Evolutionary conservation across 2,113 vertebrate genomes (phyloP).

Genomic region (Suncus etruscus): DNA sequence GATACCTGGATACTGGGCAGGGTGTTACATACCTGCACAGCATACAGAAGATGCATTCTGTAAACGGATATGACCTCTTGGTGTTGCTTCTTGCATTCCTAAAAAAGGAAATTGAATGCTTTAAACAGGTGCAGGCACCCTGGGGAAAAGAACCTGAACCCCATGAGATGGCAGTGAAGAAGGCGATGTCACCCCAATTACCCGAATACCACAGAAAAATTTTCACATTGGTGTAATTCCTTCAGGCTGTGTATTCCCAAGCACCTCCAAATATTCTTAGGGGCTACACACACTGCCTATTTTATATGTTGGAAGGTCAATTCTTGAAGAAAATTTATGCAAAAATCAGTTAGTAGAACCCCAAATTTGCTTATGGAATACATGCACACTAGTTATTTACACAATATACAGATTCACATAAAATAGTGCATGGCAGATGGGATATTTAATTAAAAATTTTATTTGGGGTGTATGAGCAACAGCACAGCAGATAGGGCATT

Average conservation of each 20-base stretch:
- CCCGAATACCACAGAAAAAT: neutral
- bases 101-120: constrained; percentile 63
- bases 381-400: neutral
- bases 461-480: too few relatives aligned
- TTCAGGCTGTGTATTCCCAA: neutral
- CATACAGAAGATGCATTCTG: constrained; percentile 98
- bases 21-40: constrained; percentile 93
- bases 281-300: neutral
- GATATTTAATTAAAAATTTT: too few relatives aligned
- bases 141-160: neutral
- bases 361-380: neutral
- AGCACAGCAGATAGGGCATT: too few relatives aligned
- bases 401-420: neutral
- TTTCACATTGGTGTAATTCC: neutral
- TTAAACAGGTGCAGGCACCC: neutral
- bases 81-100: constrained; percentile 98
- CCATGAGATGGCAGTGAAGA: neutral
- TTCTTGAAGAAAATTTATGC: neutral
- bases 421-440: neutral
- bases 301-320: constrained; percentile 30
- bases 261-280: constrained; percentile 2
- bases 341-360: constrained; percentile 27
- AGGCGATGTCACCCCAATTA: neutral
- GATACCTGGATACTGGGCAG: neutral
- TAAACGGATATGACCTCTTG: constrained; percentile 97